Base-by-base conservation (phyloP, 2,797 vertebrate species). In the Ceryle rudis region DNA sequence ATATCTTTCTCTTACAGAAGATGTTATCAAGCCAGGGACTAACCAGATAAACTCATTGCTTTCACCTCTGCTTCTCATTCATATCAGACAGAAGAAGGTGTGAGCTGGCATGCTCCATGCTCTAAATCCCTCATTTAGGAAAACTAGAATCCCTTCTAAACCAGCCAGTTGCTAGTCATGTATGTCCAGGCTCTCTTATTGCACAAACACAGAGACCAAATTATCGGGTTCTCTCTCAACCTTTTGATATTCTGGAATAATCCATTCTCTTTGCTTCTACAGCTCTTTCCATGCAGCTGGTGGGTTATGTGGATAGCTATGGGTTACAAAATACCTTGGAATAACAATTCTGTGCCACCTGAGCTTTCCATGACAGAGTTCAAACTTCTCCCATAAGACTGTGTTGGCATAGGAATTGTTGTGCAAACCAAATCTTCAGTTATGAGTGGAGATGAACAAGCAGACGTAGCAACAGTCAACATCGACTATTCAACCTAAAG, bases 241-340 rank as follows among this genome's bases (percentile, higher is more conserved):
- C 42, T 74, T 58, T 72, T 66, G 42, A 22, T 75, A 42, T 62
- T 70, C 62, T 72, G 70, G 49, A 86, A 94, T 39, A 93, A 97
- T 95, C 67, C 47, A 94, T 93, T 92, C 15, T 86, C 49, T 65
- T 54, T 0, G 0, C 74, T 90, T 91, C 67, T 72, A 39, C 60
- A 77, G 78, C 39, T 60, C 77, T 52, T 82, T 89, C 55, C 52
- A 75, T 17, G 35, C 78, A 96, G 78, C 85, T 93, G 78, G 70
- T 61, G 44, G 10, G 19, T 81, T 89, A 62, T 42, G 33, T 28
- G 70, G 73, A 52, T 75, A 72, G 49, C 58, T 52, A 41, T 33
- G 71, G 37, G 54, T 91, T 82, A 94, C 10, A 55, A 95, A 94
- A 91, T 54, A 85, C 35, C 60, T 85, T 86, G 82, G 81, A 89